Base-by-base conservation (phyloP, 2,113 vertebrate species). In the Xenopus tropicalis region DNA sequence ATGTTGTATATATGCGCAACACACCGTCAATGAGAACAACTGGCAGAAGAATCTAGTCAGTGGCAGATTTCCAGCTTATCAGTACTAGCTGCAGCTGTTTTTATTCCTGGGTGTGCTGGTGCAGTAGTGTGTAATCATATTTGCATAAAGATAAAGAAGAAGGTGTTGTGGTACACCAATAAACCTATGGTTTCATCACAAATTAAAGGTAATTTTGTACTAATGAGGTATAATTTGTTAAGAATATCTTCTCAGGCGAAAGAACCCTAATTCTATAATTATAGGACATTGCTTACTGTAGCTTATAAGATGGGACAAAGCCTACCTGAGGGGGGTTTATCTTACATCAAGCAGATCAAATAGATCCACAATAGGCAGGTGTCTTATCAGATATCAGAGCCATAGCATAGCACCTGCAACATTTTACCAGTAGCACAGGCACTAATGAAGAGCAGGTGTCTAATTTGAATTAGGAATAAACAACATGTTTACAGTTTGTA, bases 371-470 rank as follows among this genome's bases (percentile, higher is more conserved):
- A 87, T 84, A 88, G 84, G 83, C 89, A 92, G 84, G 81, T 87
- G 84, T 84, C 87, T 88, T 83, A 78, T 87, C 83, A 88, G 79
- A 88, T 88, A 87, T 88, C 81, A 88, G 76, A 83, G 81, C 71
- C 84, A 82, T 74, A 77, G 79, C 88, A 90, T 88, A 86, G 91
- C 93, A 95, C 90, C 93, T 96, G 93, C 84, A 85, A 82, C 80
- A n/a, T 85, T 91, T 97, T 94, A 92, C 86, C 86, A 82, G 82
- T 79, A 84, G 82, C 85, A 86, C 80, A 83, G 86, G 77, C 82
- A 83, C 86, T 93, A 93, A 94, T 93, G 89, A 92, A 91, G 88
- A 89, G 86, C 93, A 96, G 92, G 92, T 95, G 92, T 84, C 86
- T 80, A 76, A 85, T 80, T 64, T 82, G 88, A 81, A 86, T 11